Conservation (phyloP, 2,797 vertebrate genomes). For the Sebastes steindachneri region DNA sequence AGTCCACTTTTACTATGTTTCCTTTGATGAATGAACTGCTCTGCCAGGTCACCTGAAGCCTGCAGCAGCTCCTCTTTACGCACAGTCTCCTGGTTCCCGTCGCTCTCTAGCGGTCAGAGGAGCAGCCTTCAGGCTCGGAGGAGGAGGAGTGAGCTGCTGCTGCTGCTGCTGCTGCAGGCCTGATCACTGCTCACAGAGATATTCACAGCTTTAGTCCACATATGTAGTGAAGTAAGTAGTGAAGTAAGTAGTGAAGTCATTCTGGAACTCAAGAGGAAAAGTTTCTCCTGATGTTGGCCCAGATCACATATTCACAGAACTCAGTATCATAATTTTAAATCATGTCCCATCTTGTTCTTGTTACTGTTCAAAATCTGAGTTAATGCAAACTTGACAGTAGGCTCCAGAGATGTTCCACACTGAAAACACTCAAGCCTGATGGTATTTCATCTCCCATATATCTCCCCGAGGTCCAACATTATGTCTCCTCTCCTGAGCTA, state of each 20-base stretch:
- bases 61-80: not conserved
- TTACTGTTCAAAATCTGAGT: not conserved
- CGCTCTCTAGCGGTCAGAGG: slow-evolving; percentile 81
- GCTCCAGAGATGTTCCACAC: slow-evolving; percentile 18
- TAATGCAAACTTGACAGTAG: not conserved
- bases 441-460: slow-evolving; percentile 38
- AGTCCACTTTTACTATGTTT: not conserved
- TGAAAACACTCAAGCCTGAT: slow-evolving; percentile 6
- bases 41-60: slow-evolving; percentile 19
- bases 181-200: not conserved
- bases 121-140: slow-evolving; percentile 37
- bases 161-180: not conserved
- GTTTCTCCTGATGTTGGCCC: not conserved
- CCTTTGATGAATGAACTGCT: not conserved
- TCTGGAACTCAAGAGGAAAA: not conserved
- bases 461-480: slow-evolving; percentile 43
- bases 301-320: not conserved
- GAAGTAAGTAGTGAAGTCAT: not conserved
- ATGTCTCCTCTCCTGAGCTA: slow-evolving; percentile 49
- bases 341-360: not conserved
- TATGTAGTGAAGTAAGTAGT: not conserved
- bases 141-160: no score
- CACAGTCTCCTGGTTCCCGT: slow-evolving; percentile 58
- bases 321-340: not conserved
- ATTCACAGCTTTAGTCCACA: slow-evolving; percentile 1